Conservation (phyloP, 2,888 invertebrate species). For the Reticulitermes lucifugus region DNA sequence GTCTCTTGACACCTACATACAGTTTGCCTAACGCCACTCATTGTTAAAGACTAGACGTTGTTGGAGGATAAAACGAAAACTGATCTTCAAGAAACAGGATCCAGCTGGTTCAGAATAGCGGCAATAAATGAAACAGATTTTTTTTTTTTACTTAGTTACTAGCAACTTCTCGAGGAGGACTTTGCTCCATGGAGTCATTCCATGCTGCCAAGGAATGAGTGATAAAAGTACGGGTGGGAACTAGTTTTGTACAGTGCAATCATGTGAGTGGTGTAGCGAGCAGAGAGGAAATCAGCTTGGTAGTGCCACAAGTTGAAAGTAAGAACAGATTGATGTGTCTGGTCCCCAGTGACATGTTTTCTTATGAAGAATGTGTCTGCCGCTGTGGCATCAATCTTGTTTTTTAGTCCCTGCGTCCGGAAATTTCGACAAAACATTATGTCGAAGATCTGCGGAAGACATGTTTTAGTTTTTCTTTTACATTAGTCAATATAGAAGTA, state of each 20-base stretch:
- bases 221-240: no score
- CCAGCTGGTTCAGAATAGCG: no score
- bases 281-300: background rate
- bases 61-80: no score
- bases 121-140: no score
- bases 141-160: no score
- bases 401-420: background rate
- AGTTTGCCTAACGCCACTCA: no score
- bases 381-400: conserved; percentile 27
- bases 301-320: conserved; percentile 1
- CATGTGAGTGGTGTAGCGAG: background rate
- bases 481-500: conserved; percentile 13
- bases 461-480: background rate
- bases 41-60: no score
- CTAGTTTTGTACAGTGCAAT: background rate
- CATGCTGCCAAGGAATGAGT: no score
- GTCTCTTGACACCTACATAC: no score
- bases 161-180: no score
- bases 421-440: conserved; percentile 39
- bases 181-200: no score
- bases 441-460: conserved; percentile 6
- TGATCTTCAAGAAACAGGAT: no score
- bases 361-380: conserved; percentile 21
- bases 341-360: background rate
- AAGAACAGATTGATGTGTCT: conserved; percentile 22